Percentiles rank a stretch among this genome's conserved stretches.
These are phyloP conservation scores for Nemapogon koenigi DNA, from an alignment of 2,888 invertebrate species.

Conservation along the genomic window DNA sequence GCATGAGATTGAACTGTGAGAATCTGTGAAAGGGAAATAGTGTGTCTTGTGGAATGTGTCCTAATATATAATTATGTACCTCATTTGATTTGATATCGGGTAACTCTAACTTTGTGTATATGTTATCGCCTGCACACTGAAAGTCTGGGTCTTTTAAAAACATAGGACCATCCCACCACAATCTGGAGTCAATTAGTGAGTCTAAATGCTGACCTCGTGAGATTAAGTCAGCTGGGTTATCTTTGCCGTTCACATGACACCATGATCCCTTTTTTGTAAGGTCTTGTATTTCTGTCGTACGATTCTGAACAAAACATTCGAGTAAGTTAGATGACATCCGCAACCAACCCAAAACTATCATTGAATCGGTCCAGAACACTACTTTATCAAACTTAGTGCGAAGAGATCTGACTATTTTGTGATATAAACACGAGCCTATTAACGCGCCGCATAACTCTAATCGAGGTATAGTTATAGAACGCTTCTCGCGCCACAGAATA, in stretches of 20 bases:
- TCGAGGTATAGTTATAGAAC: conserved; percentile 20
- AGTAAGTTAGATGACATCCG: conserved; percentile 11
- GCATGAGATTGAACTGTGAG: background rate
- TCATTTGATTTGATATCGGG: background rate
- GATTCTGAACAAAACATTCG: conserved; percentile 18
- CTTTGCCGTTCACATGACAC: conserved; percentile 1
- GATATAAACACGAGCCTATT: conserved; percentile 17
- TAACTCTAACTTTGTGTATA: background rate
- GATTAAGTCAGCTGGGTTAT: conserved; percentile 10
- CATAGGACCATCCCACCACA: conserved; percentile 9
- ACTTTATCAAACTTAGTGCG: conserved; percentile 13
- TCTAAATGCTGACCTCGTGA: conserved; percentile 4
- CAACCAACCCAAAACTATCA: conserved; percentile 18
- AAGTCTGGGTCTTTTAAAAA: background rate
- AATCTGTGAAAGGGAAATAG: background rate
- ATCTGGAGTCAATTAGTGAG: background rate
- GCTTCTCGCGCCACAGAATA: conserved; percentile 14
- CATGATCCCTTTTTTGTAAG: background rate
- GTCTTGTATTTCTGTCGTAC: conserved; percentile 15
- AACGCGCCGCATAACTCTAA: conserved; percentile 21
- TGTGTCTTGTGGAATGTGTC: background rate
- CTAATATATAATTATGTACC: background rate
- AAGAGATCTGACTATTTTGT: conserved; percentile 15
- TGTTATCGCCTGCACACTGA: background rate
- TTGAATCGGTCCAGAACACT: conserved; percentile 20